Base-by-base conservation (phyloP, 53 echinoderm and acorn worm genomes). In the Hippasteria phrygiana region DNA sequence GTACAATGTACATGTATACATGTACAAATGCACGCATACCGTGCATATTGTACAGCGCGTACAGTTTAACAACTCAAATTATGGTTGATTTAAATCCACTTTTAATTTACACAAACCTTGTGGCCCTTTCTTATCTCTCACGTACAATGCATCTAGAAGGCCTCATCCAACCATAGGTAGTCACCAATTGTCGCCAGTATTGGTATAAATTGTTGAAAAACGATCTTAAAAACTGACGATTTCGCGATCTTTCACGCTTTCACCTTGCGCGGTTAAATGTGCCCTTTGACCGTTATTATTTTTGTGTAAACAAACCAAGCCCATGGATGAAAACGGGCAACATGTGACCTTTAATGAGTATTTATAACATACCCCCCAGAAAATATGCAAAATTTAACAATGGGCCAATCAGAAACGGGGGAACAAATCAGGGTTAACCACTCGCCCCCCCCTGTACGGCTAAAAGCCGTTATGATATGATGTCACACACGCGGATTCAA, bases 361-460 rank as follows among this genome's bases (percentile, higher is more conserved):
- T 42, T 71, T n/a, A 71, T 42, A n/a, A 71, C 0, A 20, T 32
- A 16, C 2, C 26, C 33, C 40, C 39, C 20, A 71, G 2, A 71
- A 71, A 71, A 18, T 40, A 71, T 71, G 72, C 41, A 71, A 71
- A 71, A 39, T 71, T 36, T 71, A 14, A 40, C 1, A 71, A 71
- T 17, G 33, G 28, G 33, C 69, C 69, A 69, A 69, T 69, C 69
- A 69, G 4, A 69, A 69, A 69, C 13, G 34, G 17, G 37, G 2
- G 5, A 16, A 55, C 10, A 55, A 55, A 55, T n/a, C 20, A 5
- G 20, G 56, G 5, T 18, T 6, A 55, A 55, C 20, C 20, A 5
- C 56, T 55, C 56, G 26, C 26, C 26, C 56, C n/a, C n/a, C n/a
- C n/a, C n/a, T n/a, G n/a, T n/a, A n/a, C n/a, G n/a, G n/a, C n/a